These are phyloP conservation scores for Elysia chlorotica DNA, from an alignment of 1,140 invertebrate species.

Conservation along the genomic window DNA sequence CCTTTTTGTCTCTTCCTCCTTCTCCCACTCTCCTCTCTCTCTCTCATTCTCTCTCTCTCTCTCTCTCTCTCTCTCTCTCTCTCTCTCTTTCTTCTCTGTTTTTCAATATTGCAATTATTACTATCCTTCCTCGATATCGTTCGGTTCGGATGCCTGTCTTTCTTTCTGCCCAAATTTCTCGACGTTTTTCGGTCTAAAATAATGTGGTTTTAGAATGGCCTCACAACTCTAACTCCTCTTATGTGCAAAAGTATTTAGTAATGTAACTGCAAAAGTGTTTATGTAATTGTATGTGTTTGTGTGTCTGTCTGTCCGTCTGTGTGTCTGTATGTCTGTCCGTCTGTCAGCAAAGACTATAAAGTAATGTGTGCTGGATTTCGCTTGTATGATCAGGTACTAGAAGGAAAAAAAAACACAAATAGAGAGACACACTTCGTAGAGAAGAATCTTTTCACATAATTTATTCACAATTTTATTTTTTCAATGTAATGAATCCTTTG, in stretches of 20 bases:
- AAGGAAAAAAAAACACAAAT: no score
- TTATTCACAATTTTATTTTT: no score
- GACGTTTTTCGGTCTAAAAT: no score
- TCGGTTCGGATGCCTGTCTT: background rate
- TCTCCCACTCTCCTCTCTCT: background rate
- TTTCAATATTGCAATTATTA: no score
- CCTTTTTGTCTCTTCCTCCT: background rate
- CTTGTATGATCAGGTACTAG: no score
- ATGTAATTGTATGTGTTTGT: no score
- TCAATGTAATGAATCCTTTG: no score
- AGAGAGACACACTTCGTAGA: no score
- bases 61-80: background rate
- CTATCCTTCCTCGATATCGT: constrained; percentile 1
- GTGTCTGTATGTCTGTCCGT: constrained; percentile 5
- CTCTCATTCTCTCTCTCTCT: background rate
- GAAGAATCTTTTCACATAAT: no score
- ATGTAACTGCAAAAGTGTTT: background rate
- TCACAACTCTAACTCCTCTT: no score
- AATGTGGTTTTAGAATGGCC: no score
- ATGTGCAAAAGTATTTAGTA: background rate
- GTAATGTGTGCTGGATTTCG: no score
- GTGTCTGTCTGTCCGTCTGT: constrained; percentile 9
- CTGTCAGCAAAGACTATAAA: background rate
- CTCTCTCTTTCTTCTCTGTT: constrained; percentile 8
- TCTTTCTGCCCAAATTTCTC: background rate